A percentile compares a stretch with the other conserved stretches of the same genome.
These are phyloP conservation scores for Lagopus muta DNA, from an alignment of 2,113 vertebrate genomes.

Conservation along the genomic window DNA sequence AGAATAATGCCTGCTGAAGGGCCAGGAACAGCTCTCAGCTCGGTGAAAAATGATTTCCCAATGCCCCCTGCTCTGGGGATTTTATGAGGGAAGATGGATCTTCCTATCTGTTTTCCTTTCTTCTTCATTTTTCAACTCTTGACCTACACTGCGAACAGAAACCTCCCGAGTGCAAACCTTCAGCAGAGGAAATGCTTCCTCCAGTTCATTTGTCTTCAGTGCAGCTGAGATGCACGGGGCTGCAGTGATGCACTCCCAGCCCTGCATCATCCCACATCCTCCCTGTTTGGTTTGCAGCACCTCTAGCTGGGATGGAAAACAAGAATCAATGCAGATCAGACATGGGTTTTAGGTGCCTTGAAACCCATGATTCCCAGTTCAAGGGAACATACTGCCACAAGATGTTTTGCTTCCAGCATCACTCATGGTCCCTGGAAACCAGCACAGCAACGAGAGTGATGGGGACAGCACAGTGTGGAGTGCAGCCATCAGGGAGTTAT, in stretches of 20 bases:
- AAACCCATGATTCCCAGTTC: rapidly evolving
- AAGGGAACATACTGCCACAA: background rate
- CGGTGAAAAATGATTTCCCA: conserved; percentile 51
- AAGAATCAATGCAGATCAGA: background rate
- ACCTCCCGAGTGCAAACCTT: background rate
- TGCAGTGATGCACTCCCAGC: background rate
- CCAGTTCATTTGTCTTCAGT: background rate
- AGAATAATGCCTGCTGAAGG: background rate
- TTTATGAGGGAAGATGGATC: conserved; percentile 49
- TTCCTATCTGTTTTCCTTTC: conserved; percentile 43
- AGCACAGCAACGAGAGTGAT: rapidly evolving
- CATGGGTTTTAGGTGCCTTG: background rate
- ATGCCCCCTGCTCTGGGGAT: conserved; percentile 35
- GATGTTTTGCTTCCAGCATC: background rate
- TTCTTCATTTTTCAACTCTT: conserved; percentile 55
- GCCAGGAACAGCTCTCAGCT: conserved; percentile 23
- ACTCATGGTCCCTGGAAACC: background rate
- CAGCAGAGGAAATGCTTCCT: conserved; percentile 50
- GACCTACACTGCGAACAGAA: conserved; percentile 36
- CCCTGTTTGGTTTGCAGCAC: background rate
- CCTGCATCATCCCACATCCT: background rate
- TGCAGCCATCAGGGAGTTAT: background rate
- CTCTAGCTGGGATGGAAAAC: rapidly evolving
- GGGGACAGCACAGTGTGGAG: background rate
- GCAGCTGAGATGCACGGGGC: background rate